Conservation (phyloP, 2,797 vertebrate species). For the Leuciscus waleckii region DNA sequence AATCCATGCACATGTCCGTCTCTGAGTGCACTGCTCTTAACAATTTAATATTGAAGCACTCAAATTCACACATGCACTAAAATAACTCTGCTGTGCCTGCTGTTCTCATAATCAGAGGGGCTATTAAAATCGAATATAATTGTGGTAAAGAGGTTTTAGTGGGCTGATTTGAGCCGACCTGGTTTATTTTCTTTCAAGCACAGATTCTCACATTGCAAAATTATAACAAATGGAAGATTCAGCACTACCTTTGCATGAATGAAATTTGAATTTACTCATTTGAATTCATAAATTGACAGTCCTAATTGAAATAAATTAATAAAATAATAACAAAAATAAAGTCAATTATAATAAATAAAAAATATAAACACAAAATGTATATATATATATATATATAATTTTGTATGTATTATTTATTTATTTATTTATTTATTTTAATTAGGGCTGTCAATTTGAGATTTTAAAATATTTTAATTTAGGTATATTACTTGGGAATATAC, state of each 20-base stretch:
- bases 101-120: conserved; percentile 46
- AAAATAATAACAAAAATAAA: no score
- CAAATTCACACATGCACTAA: conserved; percentile 36
- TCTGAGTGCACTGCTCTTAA: conserved; percentile 1
- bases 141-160: conserved; percentile 27
- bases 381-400: no score
- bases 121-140: conserved; percentile 59
- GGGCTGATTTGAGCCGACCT: conserved; percentile 22
- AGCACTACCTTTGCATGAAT: no score
- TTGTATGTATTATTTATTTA: background rate
- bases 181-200: background rate
- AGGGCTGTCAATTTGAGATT: background rate
- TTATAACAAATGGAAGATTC: conserved; percentile 27
- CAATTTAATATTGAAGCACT: conserved; percentile 28
- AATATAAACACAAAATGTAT: no score
- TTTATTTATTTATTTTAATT: background rate
- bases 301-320: no score
- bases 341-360: no score
- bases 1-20: background rate
- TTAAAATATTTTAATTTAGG: background rate
- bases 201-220: background rate
- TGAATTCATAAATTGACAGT: no score
- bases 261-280: no score
- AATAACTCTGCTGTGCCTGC: conserved; percentile 49
- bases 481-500: background rate